These are phyloP conservation scores for Caenorhabditis macrosperma DNA, from an alignment of 2,888 invertebrate species.

Conservation along the genomic window DNA sequence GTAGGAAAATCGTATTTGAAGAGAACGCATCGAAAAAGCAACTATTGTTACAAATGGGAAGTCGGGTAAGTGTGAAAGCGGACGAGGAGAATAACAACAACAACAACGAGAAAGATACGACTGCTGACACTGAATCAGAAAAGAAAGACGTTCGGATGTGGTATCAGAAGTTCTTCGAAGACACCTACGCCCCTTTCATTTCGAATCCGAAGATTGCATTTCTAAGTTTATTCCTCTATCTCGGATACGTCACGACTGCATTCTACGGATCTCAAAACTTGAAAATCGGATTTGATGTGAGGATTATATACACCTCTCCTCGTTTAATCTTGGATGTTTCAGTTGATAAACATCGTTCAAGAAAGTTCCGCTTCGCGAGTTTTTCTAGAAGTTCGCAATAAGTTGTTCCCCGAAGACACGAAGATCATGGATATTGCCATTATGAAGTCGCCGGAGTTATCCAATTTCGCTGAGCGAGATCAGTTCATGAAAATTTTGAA, in stretches of 20 bases:
- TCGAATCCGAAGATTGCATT: conserved; percentile 45
- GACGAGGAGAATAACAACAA: conserved; percentile 53
- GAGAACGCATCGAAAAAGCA: conserved; percentile 7
- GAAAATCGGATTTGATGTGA: conserved; percentile 75
- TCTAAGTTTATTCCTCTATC: conserved; percentile 58
- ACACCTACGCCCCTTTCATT: conserved; percentile 69
- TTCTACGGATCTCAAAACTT: conserved; percentile 65
- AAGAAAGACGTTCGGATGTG: conserved; percentile 62
- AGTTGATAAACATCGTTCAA: conserved; percentile 75
- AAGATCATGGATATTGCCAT: conserved; percentile 72
- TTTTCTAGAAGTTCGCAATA: conserved; percentile 68
- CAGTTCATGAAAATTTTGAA: conserved; percentile 62
- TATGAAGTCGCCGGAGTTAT: conserved; percentile 72
- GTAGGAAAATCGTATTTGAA: background rate
- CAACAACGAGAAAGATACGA: conserved; percentile 16
- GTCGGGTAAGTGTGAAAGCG: conserved; percentile 16
- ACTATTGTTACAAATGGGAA: conserved; percentile 52
- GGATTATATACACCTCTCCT: too few relatives aligned
- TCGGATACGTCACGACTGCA: conserved; percentile 62
- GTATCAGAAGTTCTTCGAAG: conserved; percentile 76
- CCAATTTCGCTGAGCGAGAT: conserved; percentile 44
- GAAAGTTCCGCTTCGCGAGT: conserved; percentile 65
- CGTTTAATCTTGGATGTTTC: conserved; percentile 36
- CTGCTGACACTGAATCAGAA: background rate
- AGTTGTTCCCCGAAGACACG: conserved; percentile 42